Evolutionary conservation across 2,888 invertebrate species (phyloP).

Genomic region (Sphaeridia pumilis): DNA sequence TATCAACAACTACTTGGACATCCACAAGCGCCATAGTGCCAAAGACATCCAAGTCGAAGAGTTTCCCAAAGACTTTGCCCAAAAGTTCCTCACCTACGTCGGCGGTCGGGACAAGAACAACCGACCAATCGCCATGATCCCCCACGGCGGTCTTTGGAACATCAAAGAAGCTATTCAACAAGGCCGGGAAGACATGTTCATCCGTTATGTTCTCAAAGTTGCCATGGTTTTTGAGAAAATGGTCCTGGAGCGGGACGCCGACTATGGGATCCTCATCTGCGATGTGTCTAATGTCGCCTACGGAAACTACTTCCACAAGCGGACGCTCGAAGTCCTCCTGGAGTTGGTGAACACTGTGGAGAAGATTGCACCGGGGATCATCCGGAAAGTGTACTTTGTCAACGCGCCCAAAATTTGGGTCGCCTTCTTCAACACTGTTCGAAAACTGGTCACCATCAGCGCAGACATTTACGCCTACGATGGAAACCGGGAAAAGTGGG

Average conservation of each 20-base stretch:
- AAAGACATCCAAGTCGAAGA: not conserved
- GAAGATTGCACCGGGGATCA: slow-evolving; percentile 4
- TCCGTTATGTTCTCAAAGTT: slow-evolving; percentile 13
- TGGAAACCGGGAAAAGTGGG: slow-evolving; percentile 7
- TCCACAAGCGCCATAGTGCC: not conserved
- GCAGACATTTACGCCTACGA: slow-evolving; percentile 3
- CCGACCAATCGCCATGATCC: slow-evolving; percentile 10
- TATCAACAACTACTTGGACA: slow-evolving; percentile 1
- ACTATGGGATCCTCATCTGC: slow-evolving; percentile 11
- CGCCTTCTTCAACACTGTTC: slow-evolving; percentile 10
- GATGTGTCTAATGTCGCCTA: slow-evolving; percentile 13
- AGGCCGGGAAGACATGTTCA: slow-evolving; percentile 10
- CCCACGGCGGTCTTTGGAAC: slow-evolving; percentile 13
- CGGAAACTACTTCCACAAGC: slow-evolving; percentile 15
- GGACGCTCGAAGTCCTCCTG: slow-evolving; percentile 11
- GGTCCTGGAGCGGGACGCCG: slow-evolving; percentile 7
- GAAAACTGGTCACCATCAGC: not conserved
- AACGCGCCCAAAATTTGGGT: slow-evolving; percentile 8
- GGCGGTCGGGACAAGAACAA: slow-evolving; percentile 4
- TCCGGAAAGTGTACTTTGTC: slow-evolving; percentile 12
- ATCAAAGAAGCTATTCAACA: slow-evolving; percentile 8
- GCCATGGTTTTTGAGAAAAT: slow-evolving; percentile 3
- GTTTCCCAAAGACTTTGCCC: slow-evolving; percentile 5
- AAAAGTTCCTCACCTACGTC: slow-evolving; percentile 1
- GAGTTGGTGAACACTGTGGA: slow-evolving; percentile 2